Conservation (phyloP, 2,113 vertebrate genomes). For the Sapayoa aenigma region DNA sequence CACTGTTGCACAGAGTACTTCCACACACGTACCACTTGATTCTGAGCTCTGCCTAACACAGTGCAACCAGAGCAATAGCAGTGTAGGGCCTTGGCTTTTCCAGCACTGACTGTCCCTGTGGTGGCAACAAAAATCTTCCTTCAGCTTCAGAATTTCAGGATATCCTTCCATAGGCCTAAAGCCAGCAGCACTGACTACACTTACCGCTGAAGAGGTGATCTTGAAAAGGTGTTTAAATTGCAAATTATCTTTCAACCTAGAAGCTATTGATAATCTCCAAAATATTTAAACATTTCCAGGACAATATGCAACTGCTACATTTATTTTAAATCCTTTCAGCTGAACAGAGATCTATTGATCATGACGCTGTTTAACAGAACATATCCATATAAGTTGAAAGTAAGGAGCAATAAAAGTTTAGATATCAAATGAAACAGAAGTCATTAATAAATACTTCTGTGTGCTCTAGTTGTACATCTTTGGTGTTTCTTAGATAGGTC, state of each 20-base stretch:
- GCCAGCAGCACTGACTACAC: neutral
- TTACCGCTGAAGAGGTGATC: neutral
- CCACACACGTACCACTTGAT: neutral
- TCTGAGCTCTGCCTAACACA: neutral
- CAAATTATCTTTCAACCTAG: neutral
- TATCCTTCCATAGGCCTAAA: neutral
- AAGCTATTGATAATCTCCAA: neutral
- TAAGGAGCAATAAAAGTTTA: neutral
- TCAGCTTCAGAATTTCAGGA: neutral
- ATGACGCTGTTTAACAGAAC: neutral
- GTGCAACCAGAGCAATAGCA: neutral
- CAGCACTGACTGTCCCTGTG: neutral
- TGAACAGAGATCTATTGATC: neutral
- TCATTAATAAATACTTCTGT: neutral
- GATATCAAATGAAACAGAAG: neutral
- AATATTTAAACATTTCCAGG: neutral
- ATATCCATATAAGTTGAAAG: neutral
- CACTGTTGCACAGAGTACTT: neutral
- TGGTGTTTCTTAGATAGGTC: neutral
- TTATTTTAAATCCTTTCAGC: neutral
- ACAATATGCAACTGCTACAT: neutral
- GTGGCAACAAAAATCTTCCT: neutral
- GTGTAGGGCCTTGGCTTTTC: neutral
- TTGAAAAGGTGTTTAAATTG: neutral
- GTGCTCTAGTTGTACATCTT: neutral